Evolutionary conservation across 2,888 invertebrate genomes (phyloP).

Genomic region (Agonopterix arenella): DNA sequence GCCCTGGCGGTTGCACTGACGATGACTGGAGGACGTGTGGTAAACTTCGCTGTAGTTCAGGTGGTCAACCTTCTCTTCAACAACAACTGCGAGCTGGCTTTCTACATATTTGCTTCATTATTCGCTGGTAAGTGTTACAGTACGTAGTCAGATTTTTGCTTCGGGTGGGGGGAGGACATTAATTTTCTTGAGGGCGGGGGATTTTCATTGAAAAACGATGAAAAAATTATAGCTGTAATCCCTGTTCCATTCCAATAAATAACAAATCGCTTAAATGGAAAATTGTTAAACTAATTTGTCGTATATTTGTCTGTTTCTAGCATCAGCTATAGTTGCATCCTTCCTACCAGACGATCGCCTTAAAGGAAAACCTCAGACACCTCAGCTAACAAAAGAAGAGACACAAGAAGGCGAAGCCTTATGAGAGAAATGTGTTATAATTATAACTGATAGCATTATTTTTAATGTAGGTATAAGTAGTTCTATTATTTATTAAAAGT

Average conservation of each 20-base stretch:
- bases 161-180: too few species aligned
- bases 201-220: too few species aligned
- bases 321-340: slow-evolving; percentile 36
- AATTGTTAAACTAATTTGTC: too few species aligned
- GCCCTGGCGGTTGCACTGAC: slow-evolving; percentile 34
- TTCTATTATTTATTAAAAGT: too few species aligned
- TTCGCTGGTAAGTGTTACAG: slow-evolving; percentile 36
- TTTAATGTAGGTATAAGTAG: too few species aligned
- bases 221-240: too few species aligned
- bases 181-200: too few species aligned
- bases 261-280: too few species aligned
- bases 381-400: background rate
- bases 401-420: background rate
- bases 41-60: slow-evolving; percentile 14
- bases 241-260: too few species aligned
- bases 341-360: slow-evolving; percentile 43
- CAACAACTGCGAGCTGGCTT: slow-evolving; percentile 64
- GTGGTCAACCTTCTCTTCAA: slow-evolving; percentile 47
- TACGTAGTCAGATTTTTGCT: too few species aligned
- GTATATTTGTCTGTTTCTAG: slow-evolving; percentile 19
- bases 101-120: slow-evolving; percentile 59
- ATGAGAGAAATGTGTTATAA: background rate
- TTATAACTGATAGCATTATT: too few species aligned
- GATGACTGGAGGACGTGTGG: slow-evolving; percentile 17
- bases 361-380: background rate